These are phyloP conservation scores for Columba guinea DNA, from an alignment of 2,797 vertebrate species.

Conservation along the genomic window DNA sequence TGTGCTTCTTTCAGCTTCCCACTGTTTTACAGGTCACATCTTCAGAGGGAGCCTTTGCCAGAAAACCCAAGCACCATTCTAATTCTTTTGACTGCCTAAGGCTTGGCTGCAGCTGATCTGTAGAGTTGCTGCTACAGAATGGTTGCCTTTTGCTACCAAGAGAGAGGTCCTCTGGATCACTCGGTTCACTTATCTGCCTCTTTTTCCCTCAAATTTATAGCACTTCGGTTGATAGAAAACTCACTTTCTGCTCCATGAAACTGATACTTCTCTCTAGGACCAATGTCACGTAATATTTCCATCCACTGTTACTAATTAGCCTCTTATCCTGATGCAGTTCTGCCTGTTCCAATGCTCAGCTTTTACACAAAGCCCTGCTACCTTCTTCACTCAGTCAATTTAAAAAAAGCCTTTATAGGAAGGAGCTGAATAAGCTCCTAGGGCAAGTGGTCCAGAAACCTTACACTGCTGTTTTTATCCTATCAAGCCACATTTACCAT, in stretches of 20 bases:
- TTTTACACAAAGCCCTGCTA: not conserved
- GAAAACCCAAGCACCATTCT: not conserved
- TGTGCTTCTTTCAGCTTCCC: not conserved
- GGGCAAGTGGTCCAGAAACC: not conserved
- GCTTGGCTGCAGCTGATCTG: not conserved
- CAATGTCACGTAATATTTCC: not conserved
- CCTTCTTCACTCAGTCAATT: not conserved
- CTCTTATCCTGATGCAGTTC: not conserved
- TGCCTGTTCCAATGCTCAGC: not conserved
- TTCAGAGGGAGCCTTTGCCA: not conserved
- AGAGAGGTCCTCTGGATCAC: not conserved
- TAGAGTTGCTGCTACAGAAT: not conserved
- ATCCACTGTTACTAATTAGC: not conserved
- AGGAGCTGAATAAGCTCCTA: not conserved
- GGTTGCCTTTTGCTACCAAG: not conserved
- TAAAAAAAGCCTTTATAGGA: not conserved
- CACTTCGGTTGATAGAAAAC: not conserved
- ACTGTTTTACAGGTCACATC: not conserved
- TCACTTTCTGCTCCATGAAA: not conserved
- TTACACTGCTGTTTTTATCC: not conserved
- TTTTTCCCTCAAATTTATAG: not conserved
- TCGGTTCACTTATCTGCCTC: not conserved
- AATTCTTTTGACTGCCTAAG: not conserved
- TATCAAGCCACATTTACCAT: not conserved
- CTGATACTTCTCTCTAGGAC: not conserved